Base-by-base conservation (phyloP, 2,888 invertebrate species). In the Drosophila longiperda region DNA sequence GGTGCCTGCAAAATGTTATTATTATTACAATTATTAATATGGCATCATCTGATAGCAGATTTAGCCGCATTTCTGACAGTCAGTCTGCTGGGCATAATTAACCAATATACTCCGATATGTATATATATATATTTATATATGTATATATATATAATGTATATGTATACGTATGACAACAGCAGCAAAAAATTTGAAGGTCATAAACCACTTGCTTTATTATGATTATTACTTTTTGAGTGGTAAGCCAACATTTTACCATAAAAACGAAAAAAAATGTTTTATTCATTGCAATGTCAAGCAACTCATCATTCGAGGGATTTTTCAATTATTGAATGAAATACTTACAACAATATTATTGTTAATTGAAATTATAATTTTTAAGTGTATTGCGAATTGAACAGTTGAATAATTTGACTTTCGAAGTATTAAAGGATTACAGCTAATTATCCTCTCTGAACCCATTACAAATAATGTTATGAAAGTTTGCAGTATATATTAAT, bases 31-130 rank as follows among this genome's bases (percentile, higher is more conserved):
- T 45, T 23, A 45, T 84, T 87, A 89, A 82, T 82, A 66, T 87
- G 85, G 75, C 89, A 79, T 84, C 65, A 84, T 82, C 82, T 64
- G 72, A 48, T 66, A 29, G 36, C 52, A 53, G 40, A 63, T 40
- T 63, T 66, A 58, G 48, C 52, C 23, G 23, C 64, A 79, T 50
- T 54, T 59, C 48, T 68, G 40, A 12, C 50, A 45, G 36, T n/a
- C 50, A 45, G 36, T 34, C 73, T 4, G 29, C 42, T 33, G 40
- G 64, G 73, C 73, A 72, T 78, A 78, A 80, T 78, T 78, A 77
- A 67, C 73, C 78, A 78, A 77, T 78, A 66, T 73, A 64, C 40
- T 50, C 33, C 48, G 8, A 71, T 66, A 55, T 15, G 11, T 17
- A 1, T 1, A 54, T 8, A 54, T 8, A 32, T n/a, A 12, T 29